A percentile compares a stretch with the other conserved stretches of the same genome.
These are phyloP conservation scores for Thunnus thynnus DNA, from an alignment of 2,113 vertebrate species.

Conservation along the genomic window DNA sequence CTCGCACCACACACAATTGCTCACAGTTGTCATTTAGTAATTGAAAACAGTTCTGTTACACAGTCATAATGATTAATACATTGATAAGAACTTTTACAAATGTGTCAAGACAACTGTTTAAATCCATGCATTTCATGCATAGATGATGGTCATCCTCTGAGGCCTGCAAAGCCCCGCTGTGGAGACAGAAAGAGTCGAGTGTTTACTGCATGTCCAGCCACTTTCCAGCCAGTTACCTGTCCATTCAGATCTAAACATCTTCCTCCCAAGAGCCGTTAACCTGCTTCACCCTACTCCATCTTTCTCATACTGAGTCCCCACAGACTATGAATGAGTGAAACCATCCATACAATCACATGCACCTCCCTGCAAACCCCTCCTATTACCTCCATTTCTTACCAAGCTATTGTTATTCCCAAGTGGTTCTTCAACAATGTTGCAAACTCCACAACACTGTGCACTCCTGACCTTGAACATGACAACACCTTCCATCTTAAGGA, in stretches of 20 bases:
- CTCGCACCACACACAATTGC: constrained; percentile 51
- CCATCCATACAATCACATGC: constrained; percentile 33
- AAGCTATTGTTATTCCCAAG: constrained; percentile 39
- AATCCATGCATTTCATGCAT: constrained; percentile 88
- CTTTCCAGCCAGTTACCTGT: constrained; percentile 32
- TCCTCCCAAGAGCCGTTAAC: constrained; percentile 29
- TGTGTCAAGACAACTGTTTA: constrained; percentile 76
- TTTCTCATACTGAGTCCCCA: constrained; percentile 14
- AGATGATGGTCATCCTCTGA: constrained; percentile 67
- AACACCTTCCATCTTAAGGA: constrained; percentile 20
- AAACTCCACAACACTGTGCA: background rate
- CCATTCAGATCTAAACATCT: constrained; percentile 17
- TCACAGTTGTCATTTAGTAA: constrained; percentile 79
- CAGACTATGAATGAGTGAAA: constrained; percentile 31
- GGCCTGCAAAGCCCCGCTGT: constrained; percentile 31
- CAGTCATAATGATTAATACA: constrained; percentile 76
- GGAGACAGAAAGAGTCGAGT: constrained; percentile 43
- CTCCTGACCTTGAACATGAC: constrained; percentile 25
- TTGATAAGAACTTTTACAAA: constrained; percentile 76
- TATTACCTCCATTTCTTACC: constrained; percentile 13
- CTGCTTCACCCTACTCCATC: constrained; percentile 20
- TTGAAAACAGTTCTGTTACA: constrained; percentile 73
- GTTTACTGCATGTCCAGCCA: constrained; percentile 46
- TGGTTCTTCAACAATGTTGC: constrained; percentile 51
- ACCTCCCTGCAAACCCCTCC: background rate